Percentiles rank a stretch among this genome's conserved stretches.
phyloP scores from a whole-genome alignment of 2,113 vertebrate species.

The Crotalus tigris region DNA sequence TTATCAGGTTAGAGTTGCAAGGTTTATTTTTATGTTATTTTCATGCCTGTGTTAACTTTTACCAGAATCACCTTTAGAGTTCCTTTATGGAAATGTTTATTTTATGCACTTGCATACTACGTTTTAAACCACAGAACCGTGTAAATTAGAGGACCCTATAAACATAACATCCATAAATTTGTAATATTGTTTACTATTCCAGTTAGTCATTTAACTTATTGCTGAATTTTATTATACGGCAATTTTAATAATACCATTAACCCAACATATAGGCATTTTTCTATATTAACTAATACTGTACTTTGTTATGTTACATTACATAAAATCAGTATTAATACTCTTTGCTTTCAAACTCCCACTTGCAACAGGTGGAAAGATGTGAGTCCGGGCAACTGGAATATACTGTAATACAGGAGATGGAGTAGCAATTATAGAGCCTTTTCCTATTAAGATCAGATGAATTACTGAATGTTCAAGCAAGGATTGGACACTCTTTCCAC shows the following conservation, averaged over 20 bases:
- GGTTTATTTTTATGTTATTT: not conserved
- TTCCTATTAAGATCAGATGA: not conserved
- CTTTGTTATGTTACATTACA: not conserved
- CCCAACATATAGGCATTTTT: not conserved
- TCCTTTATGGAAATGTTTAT: not conserved
- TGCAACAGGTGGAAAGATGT: not conserved
- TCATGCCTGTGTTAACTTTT: not conserved
- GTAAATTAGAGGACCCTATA: not conserved
- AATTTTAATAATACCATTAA: not conserved
- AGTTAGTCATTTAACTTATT: not conserved
- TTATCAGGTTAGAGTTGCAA: not conserved
- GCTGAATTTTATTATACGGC: not conserved
- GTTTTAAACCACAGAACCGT: not conserved
- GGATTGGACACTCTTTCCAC: not conserved
- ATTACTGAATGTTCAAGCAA: not conserved
- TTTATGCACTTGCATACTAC: not conserved
- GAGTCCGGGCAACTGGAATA: not conserved
- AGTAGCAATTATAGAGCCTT: not conserved
- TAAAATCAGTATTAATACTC: not conserved
- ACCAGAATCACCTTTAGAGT: not conserved
- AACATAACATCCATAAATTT: not conserved
- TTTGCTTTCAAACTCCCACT: not conserved
- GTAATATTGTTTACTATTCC: not conserved
- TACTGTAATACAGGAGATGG: not conserved
- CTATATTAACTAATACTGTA: not conserved